Evolutionary conservation across 2,888 invertebrate genomes (phyloP).

Genomic region (Acleris emargana): DNA sequence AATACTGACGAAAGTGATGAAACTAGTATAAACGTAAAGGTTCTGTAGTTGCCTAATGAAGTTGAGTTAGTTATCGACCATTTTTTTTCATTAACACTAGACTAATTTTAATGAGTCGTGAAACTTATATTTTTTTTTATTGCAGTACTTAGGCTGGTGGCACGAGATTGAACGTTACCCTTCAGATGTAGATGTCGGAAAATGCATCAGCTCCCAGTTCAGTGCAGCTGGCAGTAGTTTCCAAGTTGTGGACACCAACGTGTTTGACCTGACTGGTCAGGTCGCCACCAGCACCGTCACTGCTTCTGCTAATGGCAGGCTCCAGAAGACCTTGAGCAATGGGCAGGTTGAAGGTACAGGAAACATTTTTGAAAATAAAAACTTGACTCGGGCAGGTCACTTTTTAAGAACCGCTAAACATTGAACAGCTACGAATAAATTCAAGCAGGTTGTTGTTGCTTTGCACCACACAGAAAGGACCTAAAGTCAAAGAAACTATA

Average conservation of each 20-base stretch:
- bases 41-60: no score
- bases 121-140: conserved; percentile 23
- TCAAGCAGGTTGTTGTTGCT: no score
- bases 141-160: conserved; percentile 71
- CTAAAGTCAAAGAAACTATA: no score
- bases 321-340: conserved; percentile 51
- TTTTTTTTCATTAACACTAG: no score
- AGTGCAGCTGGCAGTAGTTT: conserved; percentile 44
- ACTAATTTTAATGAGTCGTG: no score
- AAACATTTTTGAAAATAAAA: background rate
- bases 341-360: conserved; percentile 45
- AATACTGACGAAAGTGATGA: no score
- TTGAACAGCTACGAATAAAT: no score
- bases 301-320: conserved; percentile 52
- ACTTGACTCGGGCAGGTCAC: no score
- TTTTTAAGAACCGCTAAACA: no score
- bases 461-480: no score
- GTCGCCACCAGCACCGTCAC: conserved; percentile 51
- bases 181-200: conserved; percentile 48
- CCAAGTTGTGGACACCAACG: conserved; percentile 56
- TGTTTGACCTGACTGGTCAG: conserved; percentile 48
- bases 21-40: no score
- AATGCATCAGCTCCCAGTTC: conserved; percentile 63
- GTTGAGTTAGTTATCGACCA: no score
- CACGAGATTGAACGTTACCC: conserved; percentile 70